Base-by-base conservation (phyloP, 2,113 vertebrate species). In the Oenanthe melanoleuca region DNA sequence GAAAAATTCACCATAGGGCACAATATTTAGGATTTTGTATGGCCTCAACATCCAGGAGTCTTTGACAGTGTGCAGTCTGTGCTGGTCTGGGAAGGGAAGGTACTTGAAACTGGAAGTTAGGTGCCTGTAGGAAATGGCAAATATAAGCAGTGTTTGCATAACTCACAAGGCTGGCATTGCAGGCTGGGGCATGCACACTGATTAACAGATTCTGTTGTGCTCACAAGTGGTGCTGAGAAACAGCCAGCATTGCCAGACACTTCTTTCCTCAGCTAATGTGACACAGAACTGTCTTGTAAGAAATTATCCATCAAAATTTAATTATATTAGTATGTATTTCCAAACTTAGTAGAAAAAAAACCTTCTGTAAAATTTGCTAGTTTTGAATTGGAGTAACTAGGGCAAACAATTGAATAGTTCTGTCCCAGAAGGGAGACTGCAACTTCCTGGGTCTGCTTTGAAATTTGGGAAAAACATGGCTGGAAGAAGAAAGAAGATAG, bases 191-290 rank as follows among this genome's bases (percentile, higher is more conserved):
- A 0, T 25, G 22, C 34, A 33, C 52, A 34, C 50, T 79, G 86
- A 94, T 65, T 69, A 40, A 25, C 12, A 82, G n/a, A 86, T 66
- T 52, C 49, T 87, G 8, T 33, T 95, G 21, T 80, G 56, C 40
- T 93, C 63, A 47, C 37, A 92, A 92, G 55, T 26, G 15, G 38
- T 81, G 9, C n/a, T 92, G 56, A 96, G 67, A 57, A 21, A 53
- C 21, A 65, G 19, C 16, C 61, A 92, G 33, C 14, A 57, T 11
- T 26, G 24, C 66, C 81, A 53, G 17, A 17, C 19, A 4, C 57
- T 88, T 73, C 78, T 96, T 96, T 96, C 44, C 78, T 92, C 57
- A 92, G 75, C 56, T 96, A 91, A 86, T 37, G 24, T 59, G 57
- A 86, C 64, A 74, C 78, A 92, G 34, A 92, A 52, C 23, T 82